Percentiles rank a stretch among this genome's conserved stretches.
phyloP scores from a whole-genome alignment of 1,140 invertebrate genomes.

The Holcopasites calliopsidis region DNA sequence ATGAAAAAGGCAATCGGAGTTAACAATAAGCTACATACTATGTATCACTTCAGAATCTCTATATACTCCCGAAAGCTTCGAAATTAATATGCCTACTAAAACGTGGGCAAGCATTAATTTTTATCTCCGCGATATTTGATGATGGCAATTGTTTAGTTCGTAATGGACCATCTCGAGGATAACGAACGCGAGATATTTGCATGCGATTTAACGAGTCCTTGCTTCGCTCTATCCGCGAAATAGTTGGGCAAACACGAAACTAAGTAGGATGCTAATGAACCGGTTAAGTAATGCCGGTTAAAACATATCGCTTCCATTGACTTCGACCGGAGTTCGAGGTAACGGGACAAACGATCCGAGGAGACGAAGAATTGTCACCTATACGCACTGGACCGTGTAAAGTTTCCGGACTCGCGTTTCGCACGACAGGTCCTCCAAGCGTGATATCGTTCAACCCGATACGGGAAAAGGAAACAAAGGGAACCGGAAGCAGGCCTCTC shows the following conservation, averaged over 20 bases:
- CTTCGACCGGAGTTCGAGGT: no score
- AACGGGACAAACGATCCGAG: slow-evolving; percentile 1
- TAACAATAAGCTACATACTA: no score
- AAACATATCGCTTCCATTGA: neutral
- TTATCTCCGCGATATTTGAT: no score
- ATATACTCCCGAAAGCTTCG: no score
- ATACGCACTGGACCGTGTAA: neutral
- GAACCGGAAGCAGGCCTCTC: neutral
- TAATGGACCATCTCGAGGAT: neutral
- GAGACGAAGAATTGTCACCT: neutral
- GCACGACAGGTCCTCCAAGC: neutral
- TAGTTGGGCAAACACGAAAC: neutral
- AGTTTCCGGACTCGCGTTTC: neutral
- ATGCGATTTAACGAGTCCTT: neutral
- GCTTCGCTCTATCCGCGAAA: neutral
- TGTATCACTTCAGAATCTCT: no score
- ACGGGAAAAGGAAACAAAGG: neutral
- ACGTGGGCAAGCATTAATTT: no score
- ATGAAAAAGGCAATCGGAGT: no score
- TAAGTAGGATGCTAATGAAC: neutral
- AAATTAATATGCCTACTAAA: no score
- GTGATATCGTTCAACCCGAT: neutral
- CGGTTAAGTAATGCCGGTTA: neutral
- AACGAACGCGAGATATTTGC: slow-evolving; percentile 15
- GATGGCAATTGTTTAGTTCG: neutral